These are phyloP conservation scores for Girardinus metallicus DNA, from an alignment of 2,797 vertebrate genomes.

Conservation along the genomic window DNA sequence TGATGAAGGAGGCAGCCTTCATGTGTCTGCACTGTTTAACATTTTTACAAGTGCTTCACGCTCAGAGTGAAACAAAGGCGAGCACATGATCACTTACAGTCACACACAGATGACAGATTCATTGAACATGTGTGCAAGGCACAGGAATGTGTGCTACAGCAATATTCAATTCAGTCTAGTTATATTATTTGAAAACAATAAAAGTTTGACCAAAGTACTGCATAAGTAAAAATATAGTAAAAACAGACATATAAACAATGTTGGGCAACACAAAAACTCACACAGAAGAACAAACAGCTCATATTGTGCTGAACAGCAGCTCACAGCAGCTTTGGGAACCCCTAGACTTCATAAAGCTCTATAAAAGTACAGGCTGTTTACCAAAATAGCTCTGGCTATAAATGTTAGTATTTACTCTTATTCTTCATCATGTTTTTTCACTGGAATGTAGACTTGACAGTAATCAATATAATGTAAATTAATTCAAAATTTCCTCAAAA, in stretches of 20 bases:
- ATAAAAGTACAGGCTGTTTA: too few relatives aligned
- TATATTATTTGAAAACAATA: background rate
- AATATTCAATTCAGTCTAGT: background rate
- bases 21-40: conserved; percentile 63
- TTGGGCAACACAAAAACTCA: background rate
- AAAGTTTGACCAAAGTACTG: background rate
- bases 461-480: background rate
- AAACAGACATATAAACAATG: background rate
- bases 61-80: conserved; percentile 35
- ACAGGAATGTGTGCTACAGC: background rate
- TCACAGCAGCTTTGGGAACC: too few relatives aligned
- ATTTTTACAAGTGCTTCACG: conserved; percentile 54
- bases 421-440: background rate
- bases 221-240: background rate
- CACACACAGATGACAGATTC: conserved; percentile 21
- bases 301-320: background rate
- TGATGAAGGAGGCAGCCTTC: conserved; percentile 60
- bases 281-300: background rate
- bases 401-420: too few relatives aligned
- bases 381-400: too few relatives aligned
- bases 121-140: background rate
- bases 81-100: background rate
- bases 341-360: too few relatives aligned
- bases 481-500: background rate
- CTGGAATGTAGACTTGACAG: background rate